phyloP scores from a whole-genome alignment of 2,888 invertebrate genomes.

The Noctuana brunneofusca region DNA sequence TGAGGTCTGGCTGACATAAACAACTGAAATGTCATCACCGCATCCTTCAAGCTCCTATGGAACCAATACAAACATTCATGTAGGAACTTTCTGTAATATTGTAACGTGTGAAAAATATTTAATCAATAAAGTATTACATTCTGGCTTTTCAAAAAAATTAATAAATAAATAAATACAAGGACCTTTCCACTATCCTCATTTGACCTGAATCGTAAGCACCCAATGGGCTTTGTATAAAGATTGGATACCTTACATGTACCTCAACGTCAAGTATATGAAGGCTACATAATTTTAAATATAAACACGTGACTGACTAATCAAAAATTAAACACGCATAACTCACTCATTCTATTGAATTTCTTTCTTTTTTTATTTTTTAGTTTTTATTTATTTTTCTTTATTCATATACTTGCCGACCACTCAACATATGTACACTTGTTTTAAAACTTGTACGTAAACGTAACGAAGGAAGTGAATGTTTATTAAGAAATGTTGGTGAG shows the following conservation, averaged over 20 bases:
- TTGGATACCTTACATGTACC: too few relatives aligned
- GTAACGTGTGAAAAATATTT: background rate
- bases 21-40: background rate
- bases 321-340: too few relatives aligned
- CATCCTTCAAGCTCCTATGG: background rate
- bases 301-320: background rate
- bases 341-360: too few relatives aligned
- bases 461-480: too few relatives aligned
- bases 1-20: constrained; percentile 12
- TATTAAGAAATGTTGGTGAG: background rate
- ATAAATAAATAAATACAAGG: background rate
- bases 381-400: too few relatives aligned
- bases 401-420: too few relatives aligned
- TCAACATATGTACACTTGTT: too few relatives aligned
- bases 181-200: background rate
- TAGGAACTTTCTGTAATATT: background rate
- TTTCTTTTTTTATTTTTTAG: too few relatives aligned
- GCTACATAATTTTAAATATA: too few relatives aligned
- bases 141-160: background rate
- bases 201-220: background rate
- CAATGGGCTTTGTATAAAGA: background rate
- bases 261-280: too few relatives aligned
- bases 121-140: constrained; percentile 5
- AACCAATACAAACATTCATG: background rate
- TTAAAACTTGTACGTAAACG: too few relatives aligned